These are phyloP conservation scores for Acipenser oxyrinchus DNA, from an alignment of 2,797 vertebrate species.

Conservation along the genomic window DNA sequence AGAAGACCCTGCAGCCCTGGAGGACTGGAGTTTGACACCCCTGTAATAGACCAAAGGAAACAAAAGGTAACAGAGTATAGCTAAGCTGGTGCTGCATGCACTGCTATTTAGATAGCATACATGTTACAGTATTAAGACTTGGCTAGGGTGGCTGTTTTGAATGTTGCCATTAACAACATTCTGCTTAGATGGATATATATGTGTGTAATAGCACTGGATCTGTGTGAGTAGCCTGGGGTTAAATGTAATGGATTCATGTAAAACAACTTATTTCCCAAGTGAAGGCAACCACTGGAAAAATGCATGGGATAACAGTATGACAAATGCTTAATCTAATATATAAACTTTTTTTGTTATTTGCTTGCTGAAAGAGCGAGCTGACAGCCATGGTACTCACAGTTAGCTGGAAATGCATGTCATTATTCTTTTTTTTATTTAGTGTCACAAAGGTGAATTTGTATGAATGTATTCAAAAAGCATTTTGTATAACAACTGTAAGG, in stretches of 20 bases:
- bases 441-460: background rate
- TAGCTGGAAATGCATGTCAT: background rate
- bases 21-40: too few species aligned
- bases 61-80: constrained; percentile 40
- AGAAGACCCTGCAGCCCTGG: too few species aligned
- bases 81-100: constrained; percentile 1
- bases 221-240: background rate
- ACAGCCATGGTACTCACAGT: background rate
- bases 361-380: background rate
- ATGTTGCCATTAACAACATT: background rate
- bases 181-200: background rate
- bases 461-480: too few species aligned
- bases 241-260: constrained; percentile 29
- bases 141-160: background rate
- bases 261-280: constrained; percentile 12
- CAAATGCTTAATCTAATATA: background rate
- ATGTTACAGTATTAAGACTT: too few species aligned
- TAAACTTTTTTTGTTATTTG: background rate
- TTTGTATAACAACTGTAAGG: too few species aligned
- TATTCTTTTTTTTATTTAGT: background rate
- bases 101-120: too few species aligned
- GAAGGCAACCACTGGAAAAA: background rate
- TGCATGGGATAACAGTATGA: background rate
- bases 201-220: background rate
- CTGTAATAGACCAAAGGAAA: constrained; percentile 20